phyloP scores from a whole-genome alignment of 2,797 vertebrate species.

The Esox lucius region DNA sequence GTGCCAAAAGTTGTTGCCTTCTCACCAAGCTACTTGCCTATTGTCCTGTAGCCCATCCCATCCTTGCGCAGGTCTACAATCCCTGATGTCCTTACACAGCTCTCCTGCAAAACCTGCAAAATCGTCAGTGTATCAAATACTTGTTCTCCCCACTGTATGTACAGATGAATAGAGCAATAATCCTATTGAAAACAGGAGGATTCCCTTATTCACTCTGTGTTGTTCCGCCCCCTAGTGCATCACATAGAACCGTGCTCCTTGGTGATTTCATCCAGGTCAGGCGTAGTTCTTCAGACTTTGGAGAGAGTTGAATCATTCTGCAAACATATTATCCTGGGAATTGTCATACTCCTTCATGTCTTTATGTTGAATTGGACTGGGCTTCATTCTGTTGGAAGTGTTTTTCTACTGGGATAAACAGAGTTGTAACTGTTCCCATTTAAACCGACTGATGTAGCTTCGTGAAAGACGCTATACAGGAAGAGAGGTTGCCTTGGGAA shows the following conservation, averaged over 20 bases:
- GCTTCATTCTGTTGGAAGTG: neutral
- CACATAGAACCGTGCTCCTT: neutral
- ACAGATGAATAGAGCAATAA: too few relatives aligned
- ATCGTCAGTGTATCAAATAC: too few relatives aligned
- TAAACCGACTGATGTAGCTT: neutral
- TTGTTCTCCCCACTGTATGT: too few relatives aligned
- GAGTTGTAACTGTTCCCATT: neutral
- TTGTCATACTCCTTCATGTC: neutral
- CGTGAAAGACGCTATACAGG: neutral
- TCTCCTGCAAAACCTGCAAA: too few relatives aligned
- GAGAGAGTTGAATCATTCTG: neutral
- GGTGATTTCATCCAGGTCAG: neutral
- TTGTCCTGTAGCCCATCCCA: too few relatives aligned
- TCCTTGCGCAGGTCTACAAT: too few relatives aligned
- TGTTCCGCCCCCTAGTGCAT: neutral
- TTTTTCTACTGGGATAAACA: neutral
- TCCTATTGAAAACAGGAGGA: neutral
- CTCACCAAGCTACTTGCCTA: too few relatives aligned
- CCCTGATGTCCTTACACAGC: too few relatives aligned
- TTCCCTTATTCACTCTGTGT: too few relatives aligned
- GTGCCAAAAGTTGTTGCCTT: too few relatives aligned
- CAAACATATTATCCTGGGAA: neutral
- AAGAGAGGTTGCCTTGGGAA: neutral
- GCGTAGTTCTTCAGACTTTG: neutral
- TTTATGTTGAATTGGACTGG: neutral